Conservation (phyloP, 2,797 vertebrate species). For the Xenentodon cancila region DNA sequence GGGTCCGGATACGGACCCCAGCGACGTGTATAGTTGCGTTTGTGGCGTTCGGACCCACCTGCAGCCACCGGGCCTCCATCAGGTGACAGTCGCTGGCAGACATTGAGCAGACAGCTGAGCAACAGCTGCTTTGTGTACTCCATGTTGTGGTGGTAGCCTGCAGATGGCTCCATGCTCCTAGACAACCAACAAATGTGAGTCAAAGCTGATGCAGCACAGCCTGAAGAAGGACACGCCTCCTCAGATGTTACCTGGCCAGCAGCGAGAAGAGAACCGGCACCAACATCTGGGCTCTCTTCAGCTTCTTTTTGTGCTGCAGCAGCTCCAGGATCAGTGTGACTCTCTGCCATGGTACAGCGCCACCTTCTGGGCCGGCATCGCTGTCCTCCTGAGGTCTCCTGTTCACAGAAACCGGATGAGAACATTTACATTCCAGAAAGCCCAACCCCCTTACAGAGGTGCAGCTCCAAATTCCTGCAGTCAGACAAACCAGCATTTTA, state of each 20-base stretch:
- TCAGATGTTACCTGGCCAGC: constrained; percentile 85
- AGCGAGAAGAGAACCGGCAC: constrained; percentile 90
- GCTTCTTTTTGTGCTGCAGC: constrained; percentile 97
- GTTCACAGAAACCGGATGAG: not conserved
- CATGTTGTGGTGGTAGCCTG: constrained; percentile 79
- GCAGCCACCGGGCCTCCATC: too few species aligned
- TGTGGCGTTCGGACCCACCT: too few species aligned
- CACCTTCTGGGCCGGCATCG: not conserved
- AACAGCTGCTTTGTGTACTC: constrained; percentile 96
- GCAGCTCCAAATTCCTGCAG: too few species aligned
- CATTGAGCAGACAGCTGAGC: constrained; percentile 89
- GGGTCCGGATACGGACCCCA: too few species aligned
- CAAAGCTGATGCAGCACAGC: too few species aligned
- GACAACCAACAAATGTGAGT: not conserved
- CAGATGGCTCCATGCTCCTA: constrained; percentile 85
- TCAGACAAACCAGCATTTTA: too few species aligned
- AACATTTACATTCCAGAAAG: too few species aligned
- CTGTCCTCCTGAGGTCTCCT: constrained; percentile 76
- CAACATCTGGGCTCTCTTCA: constrained; percentile 84
- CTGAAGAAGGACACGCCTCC: not conserved
- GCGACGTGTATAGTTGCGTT: too few species aligned
- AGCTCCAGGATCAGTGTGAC: constrained; percentile 93
- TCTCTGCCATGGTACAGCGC: constrained; percentile 85
- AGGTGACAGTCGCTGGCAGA: constrained; percentile 85
- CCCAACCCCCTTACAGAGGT: too few species aligned